A percentile compares a stretch with the other conserved stretches of the same genome.
Evolutionary conservation across 2,888 invertebrate species (phyloP).

Genomic region (Chrysolina oricalcia): DNA sequence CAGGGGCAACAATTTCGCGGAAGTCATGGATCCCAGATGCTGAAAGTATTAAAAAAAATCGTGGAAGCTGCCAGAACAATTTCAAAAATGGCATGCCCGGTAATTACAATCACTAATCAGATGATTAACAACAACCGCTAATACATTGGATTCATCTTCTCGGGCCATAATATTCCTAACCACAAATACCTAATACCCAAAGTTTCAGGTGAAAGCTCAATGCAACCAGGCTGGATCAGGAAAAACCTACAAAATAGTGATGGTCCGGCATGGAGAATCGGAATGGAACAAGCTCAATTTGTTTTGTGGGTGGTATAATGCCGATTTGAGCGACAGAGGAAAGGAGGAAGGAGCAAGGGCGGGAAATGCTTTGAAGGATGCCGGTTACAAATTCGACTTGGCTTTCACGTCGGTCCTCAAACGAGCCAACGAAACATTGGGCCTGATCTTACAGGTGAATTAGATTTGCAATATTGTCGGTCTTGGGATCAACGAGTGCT

Average conservation of each 20-base stretch:
- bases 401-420: constrained; percentile 88
- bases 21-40: constrained; percentile 20
- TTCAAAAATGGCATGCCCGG: constrained; percentile 31
- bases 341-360: constrained; percentile 80
- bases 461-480: no score
- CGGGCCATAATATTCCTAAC: neutral
- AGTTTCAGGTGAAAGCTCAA: constrained; percentile 24
- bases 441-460: constrained; percentile 74
- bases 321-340: constrained; percentile 77
- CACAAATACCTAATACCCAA: constrained; percentile 2
- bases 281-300: constrained; percentile 77
- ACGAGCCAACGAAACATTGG: constrained; percentile 84
- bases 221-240: constrained; percentile 31
- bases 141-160: neutral
- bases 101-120: neutral
- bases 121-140: neutral
- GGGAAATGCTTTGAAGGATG: constrained; percentile 82
- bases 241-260: constrained; percentile 61
- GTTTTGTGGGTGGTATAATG: constrained; percentile 78
- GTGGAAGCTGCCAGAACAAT: neutral
- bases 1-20: neutral
- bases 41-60: neutral
- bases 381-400: constrained; percentile 82
- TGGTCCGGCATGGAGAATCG: constrained; percentile 78
- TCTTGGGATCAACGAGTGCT: no score